Conservation (phyloP, 2,113 vertebrate species). For the Clarias gariepinus region DNA sequence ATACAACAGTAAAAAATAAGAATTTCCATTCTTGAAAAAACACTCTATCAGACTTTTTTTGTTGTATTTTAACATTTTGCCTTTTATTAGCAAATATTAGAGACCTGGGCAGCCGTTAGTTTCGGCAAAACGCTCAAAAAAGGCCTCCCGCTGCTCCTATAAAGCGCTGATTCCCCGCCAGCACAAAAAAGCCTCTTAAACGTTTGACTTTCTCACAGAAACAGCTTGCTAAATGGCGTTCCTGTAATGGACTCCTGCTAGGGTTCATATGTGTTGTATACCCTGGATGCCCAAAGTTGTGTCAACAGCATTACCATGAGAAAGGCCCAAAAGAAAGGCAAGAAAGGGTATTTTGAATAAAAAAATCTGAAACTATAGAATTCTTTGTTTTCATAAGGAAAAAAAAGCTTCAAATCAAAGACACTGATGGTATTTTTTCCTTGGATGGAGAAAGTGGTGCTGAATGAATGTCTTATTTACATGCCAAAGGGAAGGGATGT, state of each 20-base stretch:
- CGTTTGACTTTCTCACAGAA: conserved; percentile 81
- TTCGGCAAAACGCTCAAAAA: conserved; percentile 62
- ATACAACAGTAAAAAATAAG: background rate
- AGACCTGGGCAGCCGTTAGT: conserved; percentile 68
- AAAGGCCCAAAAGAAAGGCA: conserved; percentile 72
- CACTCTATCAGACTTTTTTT: conserved; percentile 64
- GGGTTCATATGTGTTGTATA: conserved; percentile 81
- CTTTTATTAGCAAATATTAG: conserved; percentile 72
- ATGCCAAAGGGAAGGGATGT: conserved; percentile 81
- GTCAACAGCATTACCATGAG: conserved; percentile 83
- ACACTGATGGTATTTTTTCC: conserved; percentile 79
- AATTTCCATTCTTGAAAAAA: conserved; percentile 31
- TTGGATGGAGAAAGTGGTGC: conserved; percentile 75
- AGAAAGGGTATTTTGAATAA: conserved; percentile 67
- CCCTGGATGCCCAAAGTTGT: conserved; percentile 77
- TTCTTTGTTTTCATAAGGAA: conserved; percentile 80
- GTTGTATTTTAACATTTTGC: conserved; percentile 65
- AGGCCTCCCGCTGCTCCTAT: conserved; percentile 68
- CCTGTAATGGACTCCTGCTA: conserved; percentile 81
- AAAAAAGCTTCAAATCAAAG: conserved; percentile 87
- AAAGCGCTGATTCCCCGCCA: conserved; percentile 64
- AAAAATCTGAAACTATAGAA: conserved; percentile 83
- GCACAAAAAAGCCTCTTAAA: conserved; percentile 71
- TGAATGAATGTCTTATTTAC: conserved; percentile 92
- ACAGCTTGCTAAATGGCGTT: conserved; percentile 80